Conservation (phyloP, 1,140 invertebrate species). For the Leptopilina clavipes region DNA sequence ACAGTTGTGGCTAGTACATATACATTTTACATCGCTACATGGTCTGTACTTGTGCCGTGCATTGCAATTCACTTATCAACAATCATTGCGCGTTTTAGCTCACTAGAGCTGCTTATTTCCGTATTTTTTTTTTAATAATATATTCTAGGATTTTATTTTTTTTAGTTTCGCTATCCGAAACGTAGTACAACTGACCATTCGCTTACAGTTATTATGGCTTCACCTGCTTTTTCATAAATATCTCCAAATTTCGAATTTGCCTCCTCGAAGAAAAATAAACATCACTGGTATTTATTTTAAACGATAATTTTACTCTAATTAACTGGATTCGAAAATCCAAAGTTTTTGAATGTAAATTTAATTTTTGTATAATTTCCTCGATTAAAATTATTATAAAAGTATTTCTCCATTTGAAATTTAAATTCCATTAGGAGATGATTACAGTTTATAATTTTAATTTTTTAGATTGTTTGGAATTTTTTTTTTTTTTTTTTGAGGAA, state of each 20-base stretch:
- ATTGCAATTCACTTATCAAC: slow-evolving; percentile 59
- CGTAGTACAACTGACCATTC: slow-evolving; percentile 13
- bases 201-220: slow-evolving; percentile 23
- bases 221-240: background rate
- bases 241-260: background rate
- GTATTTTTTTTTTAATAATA: slow-evolving; percentile 32
- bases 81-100: slow-evolving; percentile 50
- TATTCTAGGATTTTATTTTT: slow-evolving; percentile 8
- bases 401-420: too few species aligned
- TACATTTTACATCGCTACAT: slow-evolving; percentile 51
- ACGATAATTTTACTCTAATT: too few species aligned
- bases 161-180: slow-evolving; percentile 31
- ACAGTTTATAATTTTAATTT: too few species aligned
- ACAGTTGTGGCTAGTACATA: slow-evolving; percentile 67
- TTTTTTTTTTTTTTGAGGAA: background rate
- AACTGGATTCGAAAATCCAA: too few species aligned
- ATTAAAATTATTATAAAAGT: too few species aligned
- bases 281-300: too few species aligned
- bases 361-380: too few species aligned
- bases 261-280: too few species aligned
- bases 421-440: too few species aligned
- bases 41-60: slow-evolving; percentile 56
- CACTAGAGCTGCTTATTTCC: slow-evolving; percentile 39
- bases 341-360: too few species aligned
- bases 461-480: too few species aligned